Evolutionary conservation across 2,797 vertebrate species (phyloP).

Genomic region (Eulemur rubriventer): DNA sequence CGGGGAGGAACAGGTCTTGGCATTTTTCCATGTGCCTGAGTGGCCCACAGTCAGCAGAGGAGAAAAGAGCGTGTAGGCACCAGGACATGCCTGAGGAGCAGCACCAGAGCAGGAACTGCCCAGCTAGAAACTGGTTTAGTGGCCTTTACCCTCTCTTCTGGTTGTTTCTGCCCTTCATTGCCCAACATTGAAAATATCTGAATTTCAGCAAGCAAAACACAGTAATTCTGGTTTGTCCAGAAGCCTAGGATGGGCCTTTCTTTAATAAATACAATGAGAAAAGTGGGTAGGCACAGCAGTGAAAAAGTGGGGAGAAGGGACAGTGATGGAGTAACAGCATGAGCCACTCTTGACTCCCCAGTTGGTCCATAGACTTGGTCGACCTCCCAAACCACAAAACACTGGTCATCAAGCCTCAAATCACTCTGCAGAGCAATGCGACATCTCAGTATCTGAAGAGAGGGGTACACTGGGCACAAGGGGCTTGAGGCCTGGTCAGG

Average conservation of each 20-base stretch:
- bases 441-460: not conserved
- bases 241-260: not conserved
- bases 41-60: not conserved
- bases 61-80: not conserved
- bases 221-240: not conserved
- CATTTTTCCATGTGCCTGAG: not conserved
- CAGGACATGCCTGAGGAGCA: not conserved
- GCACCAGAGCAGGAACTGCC: not conserved
- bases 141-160: not conserved
- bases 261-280: not conserved
- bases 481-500: not conserved
- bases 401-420: not conserved
- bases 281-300: not conserved
- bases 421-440: not conserved
- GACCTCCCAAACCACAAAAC: not conserved
- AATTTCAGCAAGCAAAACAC: not conserved
- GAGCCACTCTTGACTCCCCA: not conserved
- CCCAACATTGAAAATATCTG: not conserved
- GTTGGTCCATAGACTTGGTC: not conserved
- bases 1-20: not conserved
- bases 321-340: not conserved
- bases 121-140: not conserved
- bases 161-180: not conserved
- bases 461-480: not conserved
- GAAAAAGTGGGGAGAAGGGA: not conserved